Evolutionary conservation across 2,797 vertebrate species (phyloP), one percentile per base, ranked within the genome.

Genomic region (Notoglanidium macrostoma): DNA sequence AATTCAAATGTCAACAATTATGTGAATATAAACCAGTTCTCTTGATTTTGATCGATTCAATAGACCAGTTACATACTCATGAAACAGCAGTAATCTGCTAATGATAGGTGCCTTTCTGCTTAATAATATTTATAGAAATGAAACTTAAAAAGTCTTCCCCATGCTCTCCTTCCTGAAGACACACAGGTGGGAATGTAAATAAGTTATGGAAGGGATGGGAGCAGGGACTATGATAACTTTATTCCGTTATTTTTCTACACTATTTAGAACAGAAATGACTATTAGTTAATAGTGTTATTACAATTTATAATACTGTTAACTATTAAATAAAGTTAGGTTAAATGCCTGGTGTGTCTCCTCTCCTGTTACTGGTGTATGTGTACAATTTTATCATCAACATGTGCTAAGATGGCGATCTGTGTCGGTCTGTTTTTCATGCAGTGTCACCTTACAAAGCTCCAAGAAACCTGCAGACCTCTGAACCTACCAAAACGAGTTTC

Each of bases 401-500:
- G 74, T 90, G 87, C 90, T 94, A 87, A 93, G 87, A 80, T 59
- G 14, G 49, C 91, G 59, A 6, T n/a, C 85, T 89, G n/a, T 92
- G 14, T 78, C 32, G 76, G 12, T 59, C 61, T 67, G 44, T 83
- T 51, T 67, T 57, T 80, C 23, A 90, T 94, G 29, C 93, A 99
- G 98, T 96, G 26, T 97, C 98, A 46, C 96, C 95, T 26, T 99
- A 93, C 93, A 99, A 98, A 91, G 94, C 97, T 3, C 98, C 98
- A 85, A 95, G 96, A 93, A 99, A 99, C 94, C 94, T 99, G 77
- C 96, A 96, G 94, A 99, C 98, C 87, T 99, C 98, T 6, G 98
- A 99, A 90, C 95, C 98, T 54, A 97, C 96, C 29, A 98, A 94
- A 94, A 97, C 95, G 89, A 99, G 98, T 87, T 99, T 99, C 93